These are phyloP conservation scores for Cynocephalus volans DNA, from an alignment of 2,113 vertebrate species.

Conservation along the genomic window DNA sequence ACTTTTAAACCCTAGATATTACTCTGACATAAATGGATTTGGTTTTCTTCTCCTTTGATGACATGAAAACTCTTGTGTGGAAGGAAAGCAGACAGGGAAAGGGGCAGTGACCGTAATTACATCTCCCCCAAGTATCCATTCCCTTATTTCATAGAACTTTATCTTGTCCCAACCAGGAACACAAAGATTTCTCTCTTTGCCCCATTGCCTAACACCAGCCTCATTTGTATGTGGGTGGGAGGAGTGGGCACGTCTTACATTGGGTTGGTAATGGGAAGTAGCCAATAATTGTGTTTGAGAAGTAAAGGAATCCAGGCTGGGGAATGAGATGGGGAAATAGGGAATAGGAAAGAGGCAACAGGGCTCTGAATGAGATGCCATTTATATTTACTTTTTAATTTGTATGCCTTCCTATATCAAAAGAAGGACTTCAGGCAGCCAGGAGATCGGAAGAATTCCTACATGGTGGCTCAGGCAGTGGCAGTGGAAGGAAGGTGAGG, in stretches of 20 bases:
- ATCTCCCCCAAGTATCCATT: rapidly evolving
- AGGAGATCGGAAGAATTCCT: background rate
- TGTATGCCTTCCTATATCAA: background rate
- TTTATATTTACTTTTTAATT: background rate
- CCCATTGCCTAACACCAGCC: background rate
- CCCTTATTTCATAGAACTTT: background rate
- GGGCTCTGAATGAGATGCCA: background rate
- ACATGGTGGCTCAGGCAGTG: background rate
- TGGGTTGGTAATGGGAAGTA: background rate
- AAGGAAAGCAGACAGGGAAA: background rate
- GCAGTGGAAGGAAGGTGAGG: background rate
- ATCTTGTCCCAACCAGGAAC: background rate
- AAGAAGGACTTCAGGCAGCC: background rate
- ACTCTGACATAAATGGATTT: background rate
- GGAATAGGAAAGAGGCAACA: background rate
- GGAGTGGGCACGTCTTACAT: background rate
- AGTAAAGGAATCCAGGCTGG: background rate
- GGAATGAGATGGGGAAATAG: background rate
- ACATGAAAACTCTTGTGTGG: background rate
- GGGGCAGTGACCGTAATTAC: rapidly evolving
- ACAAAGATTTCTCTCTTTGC: background rate
- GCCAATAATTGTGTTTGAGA: no score
- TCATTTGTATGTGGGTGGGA: background rate
- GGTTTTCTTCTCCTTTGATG: background rate
- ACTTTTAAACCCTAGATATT: background rate